Conservation (phyloP, 2,888 invertebrate genomes). For the Sicus ferrugineus region DNA sequence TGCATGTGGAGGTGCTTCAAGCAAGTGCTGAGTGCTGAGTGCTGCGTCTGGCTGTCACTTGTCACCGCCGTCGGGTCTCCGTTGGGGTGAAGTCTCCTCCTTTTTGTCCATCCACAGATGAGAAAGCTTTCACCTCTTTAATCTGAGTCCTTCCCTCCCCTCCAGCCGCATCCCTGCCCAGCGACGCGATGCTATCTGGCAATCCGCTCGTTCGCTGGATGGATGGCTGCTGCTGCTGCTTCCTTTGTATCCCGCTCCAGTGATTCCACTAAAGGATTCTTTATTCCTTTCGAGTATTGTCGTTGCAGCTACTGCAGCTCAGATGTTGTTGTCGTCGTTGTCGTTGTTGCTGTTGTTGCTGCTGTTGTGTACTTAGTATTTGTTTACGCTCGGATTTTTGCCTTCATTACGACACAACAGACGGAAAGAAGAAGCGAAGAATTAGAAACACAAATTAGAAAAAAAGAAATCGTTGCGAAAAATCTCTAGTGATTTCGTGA, state of each 20-base stretch:
- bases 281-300: conserved; percentile 26
- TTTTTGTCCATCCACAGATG: too few species aligned
- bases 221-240: background rate
- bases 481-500: conserved; percentile 35
- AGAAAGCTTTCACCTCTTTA: too few species aligned
- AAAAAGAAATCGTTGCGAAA: conserved; percentile 8
- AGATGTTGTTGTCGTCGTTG: conserved; percentile 21
- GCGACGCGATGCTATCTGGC: background rate
- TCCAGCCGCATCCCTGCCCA: background rate
- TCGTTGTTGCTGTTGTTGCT: conserved; percentile 8
- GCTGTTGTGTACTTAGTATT: conserved; percentile 30
- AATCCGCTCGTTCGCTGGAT: conserved; percentile 7
- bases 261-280: conserved; percentile 31
- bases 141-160: too few species aligned
- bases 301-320: conserved; percentile 3
- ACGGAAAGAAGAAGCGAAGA: background rate
- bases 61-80: background rate
- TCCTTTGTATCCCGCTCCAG: conserved; percentile 36
- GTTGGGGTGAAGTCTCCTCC: too few species aligned
- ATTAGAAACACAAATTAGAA: background rate
- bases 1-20: conserved; percentile 1
- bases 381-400: conserved; percentile 36
- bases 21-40: conserved; percentile 4
- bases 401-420: conserved; percentile 31
- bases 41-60: conserved; percentile 22